A percentile compares a stretch with the other conserved stretches of the same genome.
Evolutionary conservation across 92 coral and sea anemone species (phyloP).

Genomic region (Parazoanthus darwini): DNA sequence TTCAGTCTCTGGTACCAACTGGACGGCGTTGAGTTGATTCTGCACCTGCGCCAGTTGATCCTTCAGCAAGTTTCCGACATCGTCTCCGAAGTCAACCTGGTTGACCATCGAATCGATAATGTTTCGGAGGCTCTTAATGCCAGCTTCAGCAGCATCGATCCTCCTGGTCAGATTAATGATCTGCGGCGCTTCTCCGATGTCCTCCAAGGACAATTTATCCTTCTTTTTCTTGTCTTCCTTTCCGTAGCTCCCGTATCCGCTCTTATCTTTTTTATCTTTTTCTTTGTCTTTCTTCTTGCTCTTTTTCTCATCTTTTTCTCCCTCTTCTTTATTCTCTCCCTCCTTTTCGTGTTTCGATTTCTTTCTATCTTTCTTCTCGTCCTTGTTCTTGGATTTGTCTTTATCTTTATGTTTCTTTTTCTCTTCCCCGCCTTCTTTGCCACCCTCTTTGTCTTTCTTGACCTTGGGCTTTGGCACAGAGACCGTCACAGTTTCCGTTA

Average conservation of each 20-base stretch:
- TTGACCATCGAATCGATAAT: constrained; percentile 90
- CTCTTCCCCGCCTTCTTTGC: constrained; percentile 45
- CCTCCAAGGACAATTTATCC: constrained; percentile 61
- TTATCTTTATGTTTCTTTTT: constrained; percentile 47
- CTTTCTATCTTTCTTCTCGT: constrained; percentile 51
- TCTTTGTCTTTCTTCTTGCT: constrained; percentile 57
- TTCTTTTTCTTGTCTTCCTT: constrained; percentile 64
- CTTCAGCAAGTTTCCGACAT: constrained; percentile 73
- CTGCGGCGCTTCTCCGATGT: constrained; percentile 69
- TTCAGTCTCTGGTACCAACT: constrained; percentile 68
- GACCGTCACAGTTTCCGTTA: constrained; percentile 62
- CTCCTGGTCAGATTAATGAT: constrained; percentile 69
- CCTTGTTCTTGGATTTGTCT: constrained; percentile 65
- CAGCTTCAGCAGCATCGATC: constrained; percentile 80
- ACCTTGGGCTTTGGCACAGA: constrained; percentile 66
- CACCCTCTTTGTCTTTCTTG: constrained; percentile 62
- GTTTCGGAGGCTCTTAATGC: constrained; percentile 82
- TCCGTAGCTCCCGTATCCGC: constrained; percentile 50
- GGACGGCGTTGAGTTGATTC: constrained; percentile 75
- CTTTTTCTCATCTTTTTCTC: constrained; percentile 59
- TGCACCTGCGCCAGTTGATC: constrained; percentile 83
- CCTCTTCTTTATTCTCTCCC: constrained; percentile 46
- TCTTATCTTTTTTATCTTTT: constrained; percentile 49
- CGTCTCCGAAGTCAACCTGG: constrained; percentile 90
- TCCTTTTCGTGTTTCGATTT: constrained; percentile 38